Base-by-base conservation (phyloP, 1,140 invertebrate genomes). In the Acromyrmex heyeri region DNA sequence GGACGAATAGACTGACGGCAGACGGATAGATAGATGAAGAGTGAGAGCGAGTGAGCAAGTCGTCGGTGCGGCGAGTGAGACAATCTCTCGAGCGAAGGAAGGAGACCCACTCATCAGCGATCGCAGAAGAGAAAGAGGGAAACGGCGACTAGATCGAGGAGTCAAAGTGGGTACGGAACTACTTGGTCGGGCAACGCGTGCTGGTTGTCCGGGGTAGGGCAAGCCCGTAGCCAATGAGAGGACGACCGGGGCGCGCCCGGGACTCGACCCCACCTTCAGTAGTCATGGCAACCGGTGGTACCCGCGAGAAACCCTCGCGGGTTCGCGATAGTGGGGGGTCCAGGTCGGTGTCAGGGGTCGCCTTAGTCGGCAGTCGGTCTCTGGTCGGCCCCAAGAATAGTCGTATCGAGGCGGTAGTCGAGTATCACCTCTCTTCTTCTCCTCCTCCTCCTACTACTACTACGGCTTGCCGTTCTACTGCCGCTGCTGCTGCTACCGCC, bases 281-380 rank as follows among this genome's bases (percentile, higher is more conserved):
- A 92, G 92, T 89, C 93, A 95, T 95, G 94, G 94, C 88, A 94
- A 95, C 94, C 86, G 88, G 85, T 65, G 90, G 92, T 93, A 93
- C 93, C 91, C 92, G 92, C 92, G 92, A 94, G 93, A 94, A 93
- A 93, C 92, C 92, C 91, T 92, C 92, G 93, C 93, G 77, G 79
- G 76, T 90, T 90, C 79, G 76, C 24, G 86, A 87, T 92, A 91
- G 94, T 91, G 93, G 93, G 93, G 85, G 90, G 91, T 70, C 90
- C 93, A 94, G 94, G 94, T 95, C 94, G 94, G 94, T 95, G 94
- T 95, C 94, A 95, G 94, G 94, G 94, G 94, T 95, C 94, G 94
- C 90, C 93, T 93, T 91, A 91, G 94, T 92, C 94, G 93, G 93
- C 94, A 95, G 94, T 95, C 94, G 94, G 94, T 95, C 94, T 95